Evolutionary conservation across 2,888 invertebrate genomes (phyloP).

Genomic region (Yponomeuta cagnagella): DNA sequence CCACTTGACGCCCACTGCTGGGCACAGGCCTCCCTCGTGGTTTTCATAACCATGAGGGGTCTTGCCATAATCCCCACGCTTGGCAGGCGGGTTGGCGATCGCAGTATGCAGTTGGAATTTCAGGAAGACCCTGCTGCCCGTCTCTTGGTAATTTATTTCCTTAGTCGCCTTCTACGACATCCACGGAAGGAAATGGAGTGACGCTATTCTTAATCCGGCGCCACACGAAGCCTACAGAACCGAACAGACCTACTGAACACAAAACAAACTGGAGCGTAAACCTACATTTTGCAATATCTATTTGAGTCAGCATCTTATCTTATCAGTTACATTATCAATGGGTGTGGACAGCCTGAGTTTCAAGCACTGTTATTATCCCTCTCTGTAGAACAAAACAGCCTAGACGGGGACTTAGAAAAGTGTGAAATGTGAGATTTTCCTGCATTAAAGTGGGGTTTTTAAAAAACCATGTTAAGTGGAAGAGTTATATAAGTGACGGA

Average conservation of each 20-base stretch:
- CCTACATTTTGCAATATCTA: slow-evolving; percentile 30
- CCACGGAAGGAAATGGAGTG: no score
- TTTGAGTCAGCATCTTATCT: slow-evolving; percentile 55
- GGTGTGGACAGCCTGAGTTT: slow-evolving; percentile 40
- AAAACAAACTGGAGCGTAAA: not conserved
- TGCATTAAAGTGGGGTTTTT: not conserved
- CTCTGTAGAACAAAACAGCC: slow-evolving; percentile 28
- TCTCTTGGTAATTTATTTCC: no score
- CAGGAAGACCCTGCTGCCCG: no score
- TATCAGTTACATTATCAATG: slow-evolving; percentile 54
- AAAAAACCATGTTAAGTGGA: not conserved
- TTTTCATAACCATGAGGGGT: no score
- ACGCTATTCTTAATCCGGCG: no score
- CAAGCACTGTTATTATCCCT: slow-evolving; percentile 35
- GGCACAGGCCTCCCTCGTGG: no score
- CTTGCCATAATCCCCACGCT: no score
- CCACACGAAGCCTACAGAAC: not conserved
- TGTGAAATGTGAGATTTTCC: not conserved
- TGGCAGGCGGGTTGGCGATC: no score
- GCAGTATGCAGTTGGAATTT: no score
- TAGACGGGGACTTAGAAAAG: not conserved
- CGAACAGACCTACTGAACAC: not conserved
- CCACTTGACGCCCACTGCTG: no score
- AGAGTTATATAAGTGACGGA: not conserved
- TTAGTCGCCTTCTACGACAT: no score